phyloP scores from a whole-genome alignment of 2,888 invertebrate species.

The Tetheella fluctuosa region DNA sequence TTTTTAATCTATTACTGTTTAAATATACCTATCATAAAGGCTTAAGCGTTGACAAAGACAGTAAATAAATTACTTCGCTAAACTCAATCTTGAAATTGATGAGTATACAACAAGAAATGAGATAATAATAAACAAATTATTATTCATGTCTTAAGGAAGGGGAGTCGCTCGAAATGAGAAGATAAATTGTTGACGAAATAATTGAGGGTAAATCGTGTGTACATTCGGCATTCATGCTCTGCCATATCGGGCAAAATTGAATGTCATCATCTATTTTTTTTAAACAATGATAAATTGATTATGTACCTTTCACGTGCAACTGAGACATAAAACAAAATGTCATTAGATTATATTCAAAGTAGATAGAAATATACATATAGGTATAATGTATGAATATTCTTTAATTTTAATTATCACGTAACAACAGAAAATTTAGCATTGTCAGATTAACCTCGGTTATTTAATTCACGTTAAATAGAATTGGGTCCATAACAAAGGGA shows the following conservation, averaged over 20 bases:
- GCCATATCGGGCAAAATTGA: too few species aligned
- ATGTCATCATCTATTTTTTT: too few species aligned
- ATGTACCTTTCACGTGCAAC: too few species aligned
- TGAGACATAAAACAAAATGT: too few species aligned
- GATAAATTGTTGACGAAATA: slow-evolving; percentile 55
- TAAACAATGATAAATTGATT: too few species aligned
- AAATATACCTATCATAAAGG: neutral
- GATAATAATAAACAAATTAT: slow-evolving; percentile 69
- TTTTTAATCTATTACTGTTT: neutral
- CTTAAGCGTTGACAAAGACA: slow-evolving; percentile 20
- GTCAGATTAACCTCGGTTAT: neutral
- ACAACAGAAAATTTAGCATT: neutral
- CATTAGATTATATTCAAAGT: too few species aligned
- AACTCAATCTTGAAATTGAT: slow-evolving; percentile 47
- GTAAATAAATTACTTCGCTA: slow-evolving; percentile 54
- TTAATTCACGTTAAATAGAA: neutral
- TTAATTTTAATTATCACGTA: too few species aligned
- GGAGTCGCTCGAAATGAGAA: slow-evolving; percentile 41
- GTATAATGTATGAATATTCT: too few species aligned
- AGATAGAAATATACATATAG: too few species aligned
- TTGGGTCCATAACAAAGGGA: neutral
- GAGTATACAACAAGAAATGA: slow-evolving; percentile 54
- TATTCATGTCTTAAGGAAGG: slow-evolving; percentile 59
- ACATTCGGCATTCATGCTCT: slow-evolving; percentile 14
- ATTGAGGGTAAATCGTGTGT: slow-evolving; percentile 52